Base-by-base conservation (phyloP, 2,113 vertebrate species). In the Dipodomys ordii region DNA sequence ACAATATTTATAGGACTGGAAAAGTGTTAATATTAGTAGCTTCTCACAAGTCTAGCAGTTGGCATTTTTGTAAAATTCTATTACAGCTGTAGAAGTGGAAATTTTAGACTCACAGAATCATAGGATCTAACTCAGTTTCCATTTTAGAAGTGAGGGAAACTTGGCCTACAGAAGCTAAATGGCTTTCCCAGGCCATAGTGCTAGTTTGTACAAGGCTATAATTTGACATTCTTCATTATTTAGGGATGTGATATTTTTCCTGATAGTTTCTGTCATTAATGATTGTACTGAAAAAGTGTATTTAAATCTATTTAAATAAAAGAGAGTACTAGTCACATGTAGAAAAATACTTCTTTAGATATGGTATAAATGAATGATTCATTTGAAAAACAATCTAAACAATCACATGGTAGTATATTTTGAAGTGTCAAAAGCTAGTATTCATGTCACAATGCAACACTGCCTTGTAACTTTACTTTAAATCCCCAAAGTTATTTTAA, bases 381-480 rank as follows among this genome's bases (percentile, higher is more conserved):
- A 30, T 71, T 81, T 73, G 78, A 68, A 89, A 92, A 82, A 28
- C 22, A 67, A 64, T 53, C n/a, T 2, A 39, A 62, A 65, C n/a
- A 39, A 39, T 39, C 32, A 79, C 32, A 60, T 10, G 6, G 74
- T 57, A 87, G 73, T 18, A 1, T 89, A 23, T 76, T 84, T 88
- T 84, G 28, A 89, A 91, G 67, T 91, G 67, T 76, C 6, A 0
- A 77, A 84, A 94, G 23, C 32, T 35, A 46, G 28, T 39, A 49
- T 60, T 94, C 53, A 62, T 68, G 32, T 91, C 67, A 13, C 35
- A 83, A 68, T 20, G 3, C 11, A 65, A 39, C 12, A 62, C 18
- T 77, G 73, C 32, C 49, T 49, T 49, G 49, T 12, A 73, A 62
- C 81, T 93, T 91, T 82, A 78, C 81, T 93, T 91, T 82, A 78